These are phyloP conservation scores for Irena cyanogastra DNA, from an alignment of 2,113 vertebrate species.

Conservation along the genomic window DNA sequence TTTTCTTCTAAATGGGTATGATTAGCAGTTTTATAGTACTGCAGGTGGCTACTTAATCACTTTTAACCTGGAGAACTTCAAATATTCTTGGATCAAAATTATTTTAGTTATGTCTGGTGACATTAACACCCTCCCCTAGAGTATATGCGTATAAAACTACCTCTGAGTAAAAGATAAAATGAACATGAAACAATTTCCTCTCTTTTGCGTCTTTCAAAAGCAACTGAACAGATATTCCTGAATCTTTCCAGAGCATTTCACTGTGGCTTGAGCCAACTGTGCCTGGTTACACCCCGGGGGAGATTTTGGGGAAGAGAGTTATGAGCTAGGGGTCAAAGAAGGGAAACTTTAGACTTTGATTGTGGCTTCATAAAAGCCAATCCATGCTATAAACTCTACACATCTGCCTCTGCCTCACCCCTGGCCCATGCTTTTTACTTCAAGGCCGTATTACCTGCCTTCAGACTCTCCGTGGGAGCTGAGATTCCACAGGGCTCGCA, in stretches of 20 bases:
- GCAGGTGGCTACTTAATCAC: not conserved
- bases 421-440: not conserved
- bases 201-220: not conserved
- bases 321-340: not conserved
- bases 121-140: not conserved
- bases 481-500: rapidly evolving
- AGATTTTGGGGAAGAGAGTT: not conserved
- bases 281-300: not conserved
- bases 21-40: not conserved
- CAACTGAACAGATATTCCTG: not conserved
- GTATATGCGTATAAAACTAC: rapidly evolving
- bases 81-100: not conserved
- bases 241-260: not conserved
- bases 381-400: not conserved
- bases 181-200: not conserved
- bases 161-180: not conserved
- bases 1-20: not conserved
- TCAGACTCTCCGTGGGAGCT: not conserved
- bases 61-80: not conserved
- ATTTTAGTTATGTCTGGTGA: not conserved
- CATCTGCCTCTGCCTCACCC: not conserved
- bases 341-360: not conserved
- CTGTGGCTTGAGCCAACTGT: not conserved
- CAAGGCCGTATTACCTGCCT: not conserved
- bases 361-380: not conserved